These are phyloP conservation scores for Steinernema hermaphroditum DNA, from an alignment of 2,888 invertebrate genomes.

Conservation along the genomic window DNA sequence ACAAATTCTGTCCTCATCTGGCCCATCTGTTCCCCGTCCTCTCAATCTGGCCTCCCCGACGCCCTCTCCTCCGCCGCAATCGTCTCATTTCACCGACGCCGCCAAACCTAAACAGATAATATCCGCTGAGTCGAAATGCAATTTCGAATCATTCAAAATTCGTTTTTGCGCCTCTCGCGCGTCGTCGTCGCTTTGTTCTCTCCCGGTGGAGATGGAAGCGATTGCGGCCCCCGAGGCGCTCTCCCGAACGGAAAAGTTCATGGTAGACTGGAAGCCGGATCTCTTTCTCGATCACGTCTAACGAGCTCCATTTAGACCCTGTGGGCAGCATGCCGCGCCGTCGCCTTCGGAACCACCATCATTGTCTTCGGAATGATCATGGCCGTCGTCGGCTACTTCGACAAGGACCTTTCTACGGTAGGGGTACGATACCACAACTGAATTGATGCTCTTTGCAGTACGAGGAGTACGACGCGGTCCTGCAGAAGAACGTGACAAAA, in stretches of 20 bases:
- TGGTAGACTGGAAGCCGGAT: neutral
- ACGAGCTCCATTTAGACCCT: constrained; percentile 68
- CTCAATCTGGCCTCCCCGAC: constrained; percentile 1
- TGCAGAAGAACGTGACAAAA: constrained; percentile 32
- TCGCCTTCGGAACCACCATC: constrained; percentile 82
- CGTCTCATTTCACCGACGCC: neutral
- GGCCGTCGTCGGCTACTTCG: constrained; percentile 79
- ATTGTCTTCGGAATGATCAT: constrained; percentile 87
- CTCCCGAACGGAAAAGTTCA: neutral
- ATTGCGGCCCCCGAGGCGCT: neutral
- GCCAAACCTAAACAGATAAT: constrained; percentile 26
- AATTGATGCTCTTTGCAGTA: constrained; percentile 31
- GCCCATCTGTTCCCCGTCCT: neutral
- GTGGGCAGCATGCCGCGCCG: constrained; percentile 90
- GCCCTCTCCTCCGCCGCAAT: neutral
- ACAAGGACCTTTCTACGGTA: constrained; percentile 57
- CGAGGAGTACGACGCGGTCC: constrained; percentile 39
- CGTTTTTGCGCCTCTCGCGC: neutral
- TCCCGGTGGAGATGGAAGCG: neutral
- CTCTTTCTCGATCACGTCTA: neutral
- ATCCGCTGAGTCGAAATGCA: constrained; percentile 18
- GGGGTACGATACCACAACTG: neutral
- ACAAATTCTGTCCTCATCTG: neutral
- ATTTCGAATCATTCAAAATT: constrained; percentile 20
- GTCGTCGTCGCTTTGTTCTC: constrained; percentile 10